Conservation (phyloP, 2,888 invertebrate species). For the Acrocera orbiculus region DNA sequence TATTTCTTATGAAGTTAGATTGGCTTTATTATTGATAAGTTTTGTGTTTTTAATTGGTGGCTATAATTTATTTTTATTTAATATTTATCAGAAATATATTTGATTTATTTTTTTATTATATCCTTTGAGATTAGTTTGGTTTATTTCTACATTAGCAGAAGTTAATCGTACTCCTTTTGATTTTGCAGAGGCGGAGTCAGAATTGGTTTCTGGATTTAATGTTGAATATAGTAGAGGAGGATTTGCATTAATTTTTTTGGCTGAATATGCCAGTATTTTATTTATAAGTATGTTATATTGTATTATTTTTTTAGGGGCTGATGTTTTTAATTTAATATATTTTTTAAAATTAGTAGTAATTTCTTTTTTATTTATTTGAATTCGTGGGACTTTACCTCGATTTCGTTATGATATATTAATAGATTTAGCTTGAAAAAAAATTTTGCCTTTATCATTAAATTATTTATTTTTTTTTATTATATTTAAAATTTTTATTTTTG, state of each 20-base stretch:
- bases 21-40: constrained; percentile 44
- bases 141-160: constrained; percentile 46
- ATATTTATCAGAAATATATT: constrained; percentile 33
- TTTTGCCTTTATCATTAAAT: constrained; percentile 46
- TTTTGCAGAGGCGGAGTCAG: constrained; percentile 63
- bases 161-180: constrained; percentile 60
- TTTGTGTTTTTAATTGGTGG: constrained; percentile 39
- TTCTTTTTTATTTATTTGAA: constrained; percentile 44
- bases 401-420: constrained; percentile 62
- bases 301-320: constrained; percentile 40
- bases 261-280: constrained; percentile 50
- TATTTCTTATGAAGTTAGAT: constrained; percentile 59
- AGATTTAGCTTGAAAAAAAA: constrained; percentile 45
- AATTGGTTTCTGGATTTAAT: constrained; percentile 66
- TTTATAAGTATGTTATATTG: constrained; percentile 45
- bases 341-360: constrained; percentile 39
- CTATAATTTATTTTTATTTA: constrained; percentile 37
- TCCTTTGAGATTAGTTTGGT: constrained; percentile 38
- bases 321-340: constrained; percentile 33
- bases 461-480: constrained; percentile 42
- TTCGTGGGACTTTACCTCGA: constrained; percentile 48
- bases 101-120: constrained; percentile 39
- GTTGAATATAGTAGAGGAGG: constrained; percentile 52
- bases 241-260: constrained; percentile 56
- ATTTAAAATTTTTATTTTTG: constrained; percentile 31